phyloP scores from a whole-genome alignment of 2,113 vertebrate species.

The Seriola rivoliana region DNA sequence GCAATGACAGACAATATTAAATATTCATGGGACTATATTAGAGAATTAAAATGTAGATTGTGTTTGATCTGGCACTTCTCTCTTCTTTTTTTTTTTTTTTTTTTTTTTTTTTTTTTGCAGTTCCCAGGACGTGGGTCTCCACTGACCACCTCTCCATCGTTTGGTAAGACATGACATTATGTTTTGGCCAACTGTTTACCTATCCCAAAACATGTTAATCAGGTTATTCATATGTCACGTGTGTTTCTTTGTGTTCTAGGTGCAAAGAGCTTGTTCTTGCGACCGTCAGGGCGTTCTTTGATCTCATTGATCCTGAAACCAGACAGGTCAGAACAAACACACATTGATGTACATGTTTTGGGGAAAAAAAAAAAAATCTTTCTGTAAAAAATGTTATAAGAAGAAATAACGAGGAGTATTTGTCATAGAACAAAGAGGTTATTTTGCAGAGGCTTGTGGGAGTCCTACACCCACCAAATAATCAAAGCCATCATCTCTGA shows the following conservation, averaged over 20 bases:
- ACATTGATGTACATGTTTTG: accelerated
- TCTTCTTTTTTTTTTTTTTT: not conserved
- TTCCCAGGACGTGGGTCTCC: conserved; percentile 96
- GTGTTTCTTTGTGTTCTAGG: conserved; percentile 79
- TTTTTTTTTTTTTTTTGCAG: conserved; percentile 82
- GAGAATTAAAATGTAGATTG: not conserved
- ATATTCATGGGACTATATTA: not conserved
- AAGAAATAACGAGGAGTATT: not conserved
- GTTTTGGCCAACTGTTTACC: accelerated
- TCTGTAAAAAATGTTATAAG: not conserved
- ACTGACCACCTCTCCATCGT: conserved; percentile 98
- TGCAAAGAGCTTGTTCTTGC: conserved; percentile 96
- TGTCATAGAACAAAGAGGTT: not conserved
- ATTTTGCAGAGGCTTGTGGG: not conserved
- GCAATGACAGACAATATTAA: not conserved
- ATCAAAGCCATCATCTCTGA: not conserved
- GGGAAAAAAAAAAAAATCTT: too few species aligned
- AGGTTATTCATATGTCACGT: not conserved
- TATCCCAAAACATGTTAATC: not conserved
- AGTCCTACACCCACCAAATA: too few species aligned
- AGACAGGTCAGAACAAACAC: conserved; percentile 87
- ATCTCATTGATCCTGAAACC: conserved; percentile 93
- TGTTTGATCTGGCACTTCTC: conserved; percentile 1
- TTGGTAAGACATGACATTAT: conserved; percentile 84
- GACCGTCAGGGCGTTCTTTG: conserved; percentile 93